Base-by-base conservation (phyloP, 2,797 vertebrate species). In the Ispidina lecontei region DNA sequence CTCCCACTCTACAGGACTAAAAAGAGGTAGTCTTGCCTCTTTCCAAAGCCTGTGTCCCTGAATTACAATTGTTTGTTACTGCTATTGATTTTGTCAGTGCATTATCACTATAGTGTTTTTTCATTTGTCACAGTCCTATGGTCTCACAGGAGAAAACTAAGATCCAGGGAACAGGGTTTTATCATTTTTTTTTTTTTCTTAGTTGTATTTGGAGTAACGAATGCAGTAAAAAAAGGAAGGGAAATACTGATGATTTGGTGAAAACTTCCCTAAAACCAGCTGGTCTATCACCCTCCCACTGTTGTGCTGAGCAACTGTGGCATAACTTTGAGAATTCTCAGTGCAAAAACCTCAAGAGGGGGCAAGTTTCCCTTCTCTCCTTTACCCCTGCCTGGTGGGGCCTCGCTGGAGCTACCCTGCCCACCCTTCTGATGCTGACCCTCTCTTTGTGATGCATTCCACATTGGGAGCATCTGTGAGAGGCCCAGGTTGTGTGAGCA, bases 41-140 rank as follows among this genome's bases (percentile, higher is more conserved):
- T 64, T 28, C 22, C 43, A 10, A 31, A 80, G 33, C 19, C 4
- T 1, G 7, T 0, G 0, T 5, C 2, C 29, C 28, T 26, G 31
- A 47, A 6, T 29, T 43, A 11, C 6, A 28, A 2, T 11, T 4
- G 25, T 33, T 63, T 26, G 44, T 59, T 41, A 9, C 4, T 6
- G 7, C 6, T 35, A 16, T 12, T 0, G 0, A 4, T 68, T 82
- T 54, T 77, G 31, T 18, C 77, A 74, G 52, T 16, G n/a, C 9
- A 1, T 39, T n/a, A 44, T 41, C n/a, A 12, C 56, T 8, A 26
- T 16, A 20, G 47, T 2, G 4, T 21, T 64, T 64, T 84, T 29
- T 19, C 37, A 26, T 31, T 54, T 49, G 15, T 49, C 37, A n/a
- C 64, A 64, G 67, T 19, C 44, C 35, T 26, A 58, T 12, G 29